Conservation (phyloP, 2,113 vertebrate species). For the Oxyruncus cristatus region DNA sequence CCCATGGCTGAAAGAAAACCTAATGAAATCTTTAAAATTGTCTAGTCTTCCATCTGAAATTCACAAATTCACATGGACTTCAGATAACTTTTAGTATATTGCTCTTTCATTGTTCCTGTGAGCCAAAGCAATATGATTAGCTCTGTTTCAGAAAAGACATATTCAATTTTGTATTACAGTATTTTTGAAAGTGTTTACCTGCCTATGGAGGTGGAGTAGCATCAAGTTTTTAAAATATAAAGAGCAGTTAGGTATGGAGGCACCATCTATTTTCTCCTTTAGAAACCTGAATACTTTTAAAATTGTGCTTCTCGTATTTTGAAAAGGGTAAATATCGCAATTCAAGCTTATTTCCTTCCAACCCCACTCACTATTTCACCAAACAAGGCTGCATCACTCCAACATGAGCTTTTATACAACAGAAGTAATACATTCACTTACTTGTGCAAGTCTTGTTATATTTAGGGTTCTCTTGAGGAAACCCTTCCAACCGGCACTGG, state of each 20-base stretch:
- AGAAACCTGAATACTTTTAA: background rate
- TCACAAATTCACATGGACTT: background rate
- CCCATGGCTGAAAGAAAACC: background rate
- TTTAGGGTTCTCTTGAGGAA: constrained; percentile 88
- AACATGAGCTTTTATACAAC: background rate
- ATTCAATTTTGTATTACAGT: background rate
- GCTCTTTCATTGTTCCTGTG: background rate
- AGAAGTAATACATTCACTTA: constrained; percentile 74
- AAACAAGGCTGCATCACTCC: background rate
- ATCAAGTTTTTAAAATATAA: background rate
- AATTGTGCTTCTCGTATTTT: background rate
- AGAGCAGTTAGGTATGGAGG: background rate
- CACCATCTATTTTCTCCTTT: background rate
- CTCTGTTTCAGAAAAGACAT: background rate
- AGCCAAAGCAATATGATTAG: background rate
- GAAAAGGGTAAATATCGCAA: background rate
- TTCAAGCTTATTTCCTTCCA: background rate
- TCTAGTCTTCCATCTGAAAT: background rate
- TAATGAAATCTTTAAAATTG: background rate
- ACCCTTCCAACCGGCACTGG: constrained; percentile 91
- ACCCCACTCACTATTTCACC: background rate
- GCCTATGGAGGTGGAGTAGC: background rate
- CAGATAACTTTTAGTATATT: background rate
- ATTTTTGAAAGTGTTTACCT: background rate
- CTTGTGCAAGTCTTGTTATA: constrained; percentile 95